These are phyloP conservation scores for Zalophus californianus DNA, from an alignment of 2,797 vertebrate genomes.

Conservation along the genomic window DNA sequence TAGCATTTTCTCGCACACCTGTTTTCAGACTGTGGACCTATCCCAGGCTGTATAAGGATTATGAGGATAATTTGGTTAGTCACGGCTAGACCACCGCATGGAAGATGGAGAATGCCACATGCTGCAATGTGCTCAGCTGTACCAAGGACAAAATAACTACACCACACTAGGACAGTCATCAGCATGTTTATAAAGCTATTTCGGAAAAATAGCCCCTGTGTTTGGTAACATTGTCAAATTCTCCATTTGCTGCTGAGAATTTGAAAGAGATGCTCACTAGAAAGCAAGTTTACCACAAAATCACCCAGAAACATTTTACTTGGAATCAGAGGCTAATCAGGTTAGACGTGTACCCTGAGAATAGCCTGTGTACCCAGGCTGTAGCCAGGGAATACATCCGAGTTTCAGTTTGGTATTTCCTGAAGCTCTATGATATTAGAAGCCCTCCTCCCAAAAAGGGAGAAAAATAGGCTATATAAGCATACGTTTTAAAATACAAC, in stretches of 20 bases:
- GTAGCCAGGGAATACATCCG: background rate
- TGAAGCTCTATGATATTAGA: background rate
- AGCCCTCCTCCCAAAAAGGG: background rate
- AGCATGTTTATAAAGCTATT: slow-evolving; percentile 25
- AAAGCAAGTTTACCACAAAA: background rate
- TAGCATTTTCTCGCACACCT: background rate
- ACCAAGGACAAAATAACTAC: background rate
- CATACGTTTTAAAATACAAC: background rate
- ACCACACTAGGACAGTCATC: background rate
- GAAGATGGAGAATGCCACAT: background rate
- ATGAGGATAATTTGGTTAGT: background rate
- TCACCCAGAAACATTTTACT: background rate
- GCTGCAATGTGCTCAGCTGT: background rate
- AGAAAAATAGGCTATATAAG: background rate
- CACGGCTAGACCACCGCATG: background rate
- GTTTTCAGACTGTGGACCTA: background rate
- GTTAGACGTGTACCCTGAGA: background rate
- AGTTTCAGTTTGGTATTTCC: background rate
- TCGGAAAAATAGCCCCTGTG: background rate
- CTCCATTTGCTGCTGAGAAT: background rate
- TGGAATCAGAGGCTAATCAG: background rate
- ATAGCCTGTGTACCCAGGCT: background rate
- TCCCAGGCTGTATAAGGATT: background rate
- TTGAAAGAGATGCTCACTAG: background rate
- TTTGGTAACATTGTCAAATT: slow-evolving; percentile 35